A percentile compares a stretch with the other conserved stretches of the same genome.
Evolutionary conservation across 2,113 vertebrate species (phyloP).

Genomic region (Entelurus aequoreus): DNA sequence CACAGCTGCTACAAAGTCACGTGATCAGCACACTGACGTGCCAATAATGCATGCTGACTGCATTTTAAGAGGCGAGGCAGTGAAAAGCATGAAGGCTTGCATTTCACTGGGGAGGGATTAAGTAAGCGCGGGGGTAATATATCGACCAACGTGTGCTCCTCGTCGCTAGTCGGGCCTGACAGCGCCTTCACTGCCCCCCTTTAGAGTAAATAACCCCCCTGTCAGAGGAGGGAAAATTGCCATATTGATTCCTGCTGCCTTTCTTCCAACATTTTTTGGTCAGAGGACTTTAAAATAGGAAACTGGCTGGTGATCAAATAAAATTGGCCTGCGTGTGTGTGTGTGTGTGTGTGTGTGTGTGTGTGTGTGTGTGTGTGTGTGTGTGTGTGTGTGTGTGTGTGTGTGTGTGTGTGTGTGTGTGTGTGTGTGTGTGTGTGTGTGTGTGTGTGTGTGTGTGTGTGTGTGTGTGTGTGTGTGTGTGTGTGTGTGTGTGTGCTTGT

Average conservation of each 20-base stretch:
- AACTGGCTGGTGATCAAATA: neutral
- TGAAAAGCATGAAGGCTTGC: neutral
- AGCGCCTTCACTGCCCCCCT: neutral
- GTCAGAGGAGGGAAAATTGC: conserved; percentile 65
- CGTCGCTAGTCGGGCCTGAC: conserved; percentile 1
- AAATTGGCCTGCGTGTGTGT: conserved; percentile 6
- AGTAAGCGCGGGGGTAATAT: conserved; percentile 31
- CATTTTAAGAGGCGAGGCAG: conserved; percentile 4
- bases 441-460: neutral
- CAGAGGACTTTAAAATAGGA: conserved; percentile 8
- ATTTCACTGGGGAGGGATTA: conserved; percentile 22
- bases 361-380: neutral
- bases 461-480: too few species aligned
- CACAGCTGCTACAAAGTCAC: too few species aligned
- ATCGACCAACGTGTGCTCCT: conserved; percentile 22
- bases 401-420: neutral
- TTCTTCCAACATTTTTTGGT: conserved; percentile 39
- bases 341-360: conserved; percentile 9
- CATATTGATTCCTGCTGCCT: conserved; percentile 64
- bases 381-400: too few species aligned
- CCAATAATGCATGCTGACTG: neutral
- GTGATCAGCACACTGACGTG: too few species aligned
- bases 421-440: conserved; percentile 9
- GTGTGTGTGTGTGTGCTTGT: too few species aligned
- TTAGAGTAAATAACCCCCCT: conserved; percentile 60